Percentiles rank a stretch among this genome's conserved stretches.
Conservation (phyloP, 2,797 vertebrate species). For the Syngnathus acus region DNA sequence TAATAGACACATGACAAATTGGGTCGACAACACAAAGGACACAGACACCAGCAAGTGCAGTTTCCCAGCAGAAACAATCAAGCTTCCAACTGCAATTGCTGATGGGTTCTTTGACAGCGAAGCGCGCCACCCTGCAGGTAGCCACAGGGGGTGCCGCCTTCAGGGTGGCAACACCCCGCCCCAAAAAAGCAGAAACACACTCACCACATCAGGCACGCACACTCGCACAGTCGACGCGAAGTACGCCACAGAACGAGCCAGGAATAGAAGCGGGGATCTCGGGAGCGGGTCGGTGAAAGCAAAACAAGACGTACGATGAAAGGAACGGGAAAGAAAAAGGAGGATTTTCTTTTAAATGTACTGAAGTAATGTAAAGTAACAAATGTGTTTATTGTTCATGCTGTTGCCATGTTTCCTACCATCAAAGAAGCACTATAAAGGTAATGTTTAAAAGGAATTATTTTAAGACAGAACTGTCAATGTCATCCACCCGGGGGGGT, state of each 20-base stretch:
- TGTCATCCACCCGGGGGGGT: not conserved
- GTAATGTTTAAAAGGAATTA: not conserved
- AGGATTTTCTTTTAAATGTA: not conserved
- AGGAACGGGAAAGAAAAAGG: not conserved
- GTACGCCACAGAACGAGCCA: conserved; percentile 5
- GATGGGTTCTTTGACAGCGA: not conserved
- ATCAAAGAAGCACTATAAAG: not conserved
- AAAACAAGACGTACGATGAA: not conserved
- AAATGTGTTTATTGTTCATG: not conserved
- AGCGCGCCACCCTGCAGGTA: not conserved
- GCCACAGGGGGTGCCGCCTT: not conserved
- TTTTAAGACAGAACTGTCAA: not conserved
- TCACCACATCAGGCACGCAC: not conserved
- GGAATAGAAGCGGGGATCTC: conserved; percentile 4
- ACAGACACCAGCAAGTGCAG: conserved; percentile 31
- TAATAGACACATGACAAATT: conserved; percentile 46
- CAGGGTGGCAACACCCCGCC: not conserved
- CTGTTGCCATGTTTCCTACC: not conserved
- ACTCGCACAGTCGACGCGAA: not conserved
- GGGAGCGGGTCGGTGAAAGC: not conserved
- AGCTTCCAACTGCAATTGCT: not conserved
- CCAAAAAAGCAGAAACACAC: not conserved
- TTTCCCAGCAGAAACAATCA: conserved; percentile 6
- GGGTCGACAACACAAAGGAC: conserved; percentile 37
- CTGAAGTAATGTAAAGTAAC: not conserved